Percentiles rank a stretch among this genome's conserved stretches.
These are phyloP conservation scores for Syngnathus scovelli DNA, from an alignment of 2,113 vertebrate species.

Conservation along the genomic window DNA sequence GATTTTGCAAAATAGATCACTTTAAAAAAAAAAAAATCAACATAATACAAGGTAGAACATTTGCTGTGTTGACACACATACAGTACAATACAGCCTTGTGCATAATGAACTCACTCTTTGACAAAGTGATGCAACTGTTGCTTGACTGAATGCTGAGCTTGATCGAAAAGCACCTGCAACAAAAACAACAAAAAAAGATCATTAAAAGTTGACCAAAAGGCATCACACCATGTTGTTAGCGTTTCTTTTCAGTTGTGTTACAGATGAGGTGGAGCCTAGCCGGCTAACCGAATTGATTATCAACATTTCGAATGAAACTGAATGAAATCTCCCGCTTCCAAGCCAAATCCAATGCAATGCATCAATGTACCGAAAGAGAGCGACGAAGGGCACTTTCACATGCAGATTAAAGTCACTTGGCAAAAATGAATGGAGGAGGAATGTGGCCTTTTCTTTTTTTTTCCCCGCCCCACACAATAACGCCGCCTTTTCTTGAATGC, in stretches of 20 bases:
- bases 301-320: background rate
- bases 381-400: conserved; percentile 7
- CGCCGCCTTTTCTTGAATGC: conserved; percentile 11
- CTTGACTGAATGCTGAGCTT: conserved; percentile 91
- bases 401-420: conserved; percentile 10
- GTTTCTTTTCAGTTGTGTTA: background rate
- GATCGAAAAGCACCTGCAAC: conserved; percentile 91
- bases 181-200: conserved; percentile 2
- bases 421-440: conserved; percentile 22
- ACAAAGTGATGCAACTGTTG: conserved; percentile 95
- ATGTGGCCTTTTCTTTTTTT: conserved; percentile 12
- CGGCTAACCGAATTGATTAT: no score
- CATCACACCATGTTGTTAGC: background rate
- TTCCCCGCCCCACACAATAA: conserved; percentile 22
- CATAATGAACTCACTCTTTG: conserved; percentile 84
- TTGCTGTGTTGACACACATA: background rate
- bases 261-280: background rate
- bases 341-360: background rate
- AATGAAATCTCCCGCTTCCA: background rate
- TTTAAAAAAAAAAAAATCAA: background rate
- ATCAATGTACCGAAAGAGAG: conserved; percentile 55
- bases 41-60: background rate
- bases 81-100: background rate
- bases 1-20: background rate
- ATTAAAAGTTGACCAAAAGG: background rate